These are phyloP conservation scores for Nephila pilipes DNA, from an alignment of 1,140 invertebrate species.

Conservation along the genomic window DNA sequence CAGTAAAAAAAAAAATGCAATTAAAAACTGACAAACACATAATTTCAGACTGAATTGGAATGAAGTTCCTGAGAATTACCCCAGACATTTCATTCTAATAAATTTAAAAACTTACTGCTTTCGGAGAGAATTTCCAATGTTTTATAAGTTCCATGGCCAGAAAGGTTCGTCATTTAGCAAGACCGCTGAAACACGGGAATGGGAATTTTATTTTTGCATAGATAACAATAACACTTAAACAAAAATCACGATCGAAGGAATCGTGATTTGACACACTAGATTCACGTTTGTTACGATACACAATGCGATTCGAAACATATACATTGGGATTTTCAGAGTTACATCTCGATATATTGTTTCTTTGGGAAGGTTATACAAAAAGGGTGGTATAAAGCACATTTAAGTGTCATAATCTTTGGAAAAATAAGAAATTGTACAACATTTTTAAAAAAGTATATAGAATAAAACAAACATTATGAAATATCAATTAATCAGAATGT, in stretches of 20 bases:
- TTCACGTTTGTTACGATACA: neutral
- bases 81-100: slow-evolving; percentile 2
- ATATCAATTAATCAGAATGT: too few relatives aligned
- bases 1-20: too few relatives aligned
- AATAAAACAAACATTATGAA: too few relatives aligned
- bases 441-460: too few relatives aligned
- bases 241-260: neutral
- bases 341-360: neutral
- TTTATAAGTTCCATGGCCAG: slow-evolving; percentile 62
- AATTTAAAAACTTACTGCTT: slow-evolving; percentile 53
- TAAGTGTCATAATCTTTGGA: too few relatives aligned
- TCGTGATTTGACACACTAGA: neutral
- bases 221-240: neutral
- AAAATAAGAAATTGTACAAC: too few relatives aligned
- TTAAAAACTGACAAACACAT: neutral
- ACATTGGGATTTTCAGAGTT: neutral
- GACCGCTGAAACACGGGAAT: slow-evolving; percentile 54
- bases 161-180: slow-evolving; percentile 42
- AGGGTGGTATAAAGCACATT: too few relatives aligned
- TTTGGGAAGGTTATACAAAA: too few relatives aligned
- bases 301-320: neutral
- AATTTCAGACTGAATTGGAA: too few relatives aligned
- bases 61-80: neutral
- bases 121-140: slow-evolving; percentile 61
- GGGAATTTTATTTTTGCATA: neutral